These are phyloP conservation scores for Aphelenchoides avenae DNA, from an alignment of 1,140 invertebrate genomes.

Conservation along the genomic window DNA sequence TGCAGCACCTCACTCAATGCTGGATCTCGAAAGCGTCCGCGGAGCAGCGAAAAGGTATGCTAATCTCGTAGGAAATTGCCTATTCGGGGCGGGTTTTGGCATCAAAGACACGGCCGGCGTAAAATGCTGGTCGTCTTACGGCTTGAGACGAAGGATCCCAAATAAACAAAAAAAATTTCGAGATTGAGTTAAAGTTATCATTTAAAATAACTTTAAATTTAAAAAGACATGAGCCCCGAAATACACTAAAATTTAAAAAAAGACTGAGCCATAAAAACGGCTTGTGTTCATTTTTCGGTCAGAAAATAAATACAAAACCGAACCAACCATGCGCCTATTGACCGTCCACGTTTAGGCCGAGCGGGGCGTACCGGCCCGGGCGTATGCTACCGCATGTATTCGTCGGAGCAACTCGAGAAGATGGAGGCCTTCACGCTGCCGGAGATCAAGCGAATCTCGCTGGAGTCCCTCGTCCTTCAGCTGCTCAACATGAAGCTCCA, in stretches of 20 bases:
- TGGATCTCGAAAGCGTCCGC: conserved; percentile 95
- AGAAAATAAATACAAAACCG: no score
- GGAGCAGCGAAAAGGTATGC: conserved; percentile 82
- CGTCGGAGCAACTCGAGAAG: conserved; percentile 75
- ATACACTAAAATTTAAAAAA: no score
- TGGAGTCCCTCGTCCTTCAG: conserved; percentile 84
- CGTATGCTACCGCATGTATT: conserved; percentile 72
- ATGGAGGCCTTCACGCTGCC: conserved; percentile 77
- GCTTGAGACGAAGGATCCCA: no score
- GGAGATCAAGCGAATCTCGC: conserved; percentile 82
- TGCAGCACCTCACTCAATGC: conserved; percentile 64
- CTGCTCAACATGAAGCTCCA: conserved; percentile 90
- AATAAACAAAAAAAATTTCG: no score
- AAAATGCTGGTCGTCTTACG: neutral
- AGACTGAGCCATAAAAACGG: no score
- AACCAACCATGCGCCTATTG: conserved; percentile 15
- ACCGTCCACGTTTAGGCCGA: conserved; percentile 66
- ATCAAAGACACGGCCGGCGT: no score
- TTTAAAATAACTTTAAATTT: neutral
- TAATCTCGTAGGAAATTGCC: no score
- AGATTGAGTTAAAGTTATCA: conserved; percentile 3
- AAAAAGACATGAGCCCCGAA: no score
- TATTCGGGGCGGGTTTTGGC: no score
- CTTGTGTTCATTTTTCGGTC: no score
- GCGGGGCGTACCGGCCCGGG: conserved; percentile 68